Evolutionary conservation across 2,113 vertebrate species (phyloP).

Genomic region (Solea senegalensis): DNA sequence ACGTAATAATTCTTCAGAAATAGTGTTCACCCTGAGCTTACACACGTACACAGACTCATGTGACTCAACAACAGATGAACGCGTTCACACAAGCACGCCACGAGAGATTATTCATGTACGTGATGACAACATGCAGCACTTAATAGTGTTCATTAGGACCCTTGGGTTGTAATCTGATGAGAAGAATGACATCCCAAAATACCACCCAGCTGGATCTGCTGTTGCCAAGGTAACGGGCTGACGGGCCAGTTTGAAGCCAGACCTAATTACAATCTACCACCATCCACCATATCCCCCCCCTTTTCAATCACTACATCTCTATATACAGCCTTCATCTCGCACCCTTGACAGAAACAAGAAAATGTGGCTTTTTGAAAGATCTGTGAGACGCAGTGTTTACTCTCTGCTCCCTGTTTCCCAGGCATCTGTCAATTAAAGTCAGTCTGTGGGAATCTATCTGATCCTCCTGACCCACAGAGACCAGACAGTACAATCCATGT

Average conservation of each 20-base stretch:
- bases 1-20: constrained; percentile 4
- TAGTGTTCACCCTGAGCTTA: constrained; percentile 19
- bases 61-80: neutral
- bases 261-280: constrained; percentile 61
- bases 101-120: neutral
- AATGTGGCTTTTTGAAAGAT: constrained; percentile 24
- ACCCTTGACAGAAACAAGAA: constrained; percentile 49
- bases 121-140: neutral
- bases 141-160: neutral
- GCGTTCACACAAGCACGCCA: neutral
- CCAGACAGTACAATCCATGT: constrained; percentile 6
- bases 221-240: constrained; percentile 66
- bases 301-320: constrained; percentile 16
- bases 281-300: neutral
- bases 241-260: constrained; percentile 47
- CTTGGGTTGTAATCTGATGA: neutral
- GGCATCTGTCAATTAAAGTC: constrained; percentile 63
- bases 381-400: constrained; percentile 29
- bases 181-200: constrained; percentile 41
- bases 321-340: constrained; percentile 20
- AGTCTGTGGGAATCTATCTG: constrained; percentile 54
- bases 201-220: constrained; percentile 44
- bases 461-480: constrained; percentile 43
- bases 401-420: constrained; percentile 17
- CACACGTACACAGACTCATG: constrained; percentile 56